phyloP scores from a whole-genome alignment of 2,113 vertebrate genomes.

The Oostethus manadensis region DNA sequence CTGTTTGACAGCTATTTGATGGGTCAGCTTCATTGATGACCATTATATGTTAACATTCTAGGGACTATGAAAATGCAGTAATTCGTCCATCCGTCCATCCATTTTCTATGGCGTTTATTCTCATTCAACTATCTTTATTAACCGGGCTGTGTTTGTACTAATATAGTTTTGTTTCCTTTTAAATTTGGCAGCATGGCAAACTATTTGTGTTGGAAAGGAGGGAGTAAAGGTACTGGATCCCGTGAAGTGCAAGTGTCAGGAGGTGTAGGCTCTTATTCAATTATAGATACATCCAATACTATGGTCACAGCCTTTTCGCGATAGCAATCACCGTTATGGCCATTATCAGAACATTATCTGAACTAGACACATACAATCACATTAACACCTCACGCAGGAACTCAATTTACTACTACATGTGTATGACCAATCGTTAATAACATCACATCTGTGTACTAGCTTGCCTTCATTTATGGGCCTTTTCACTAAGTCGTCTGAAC shows the following conservation, averaged over 20 bases:
- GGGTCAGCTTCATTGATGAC: no score
- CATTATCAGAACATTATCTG: neutral
- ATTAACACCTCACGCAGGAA: slow-evolving; percentile 17
- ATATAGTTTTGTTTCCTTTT: no score
- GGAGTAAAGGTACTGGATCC: no score
- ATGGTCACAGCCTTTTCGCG: slow-evolving; percentile 7
- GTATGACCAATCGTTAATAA: slow-evolving; percentile 64
- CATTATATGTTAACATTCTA: no score
- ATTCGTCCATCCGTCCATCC: no score
- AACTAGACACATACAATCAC: slow-evolving; percentile 21
- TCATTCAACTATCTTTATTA: no score
- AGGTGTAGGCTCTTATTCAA: neutral
- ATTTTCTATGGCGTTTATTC: no score
- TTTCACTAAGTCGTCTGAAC: slow-evolving; percentile 33
- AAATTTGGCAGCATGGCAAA: no score
- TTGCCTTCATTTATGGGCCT: slow-evolving; percentile 32
- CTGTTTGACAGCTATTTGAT: no score
- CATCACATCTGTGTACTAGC: slow-evolving; percentile 47
- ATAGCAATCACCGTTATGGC: slow-evolving; percentile 17
- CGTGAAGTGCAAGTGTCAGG: neutral
- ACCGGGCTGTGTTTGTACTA: no score
- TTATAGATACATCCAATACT: neutral
- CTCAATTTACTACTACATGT: slow-evolving; percentile 57
- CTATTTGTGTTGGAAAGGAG: neutral
- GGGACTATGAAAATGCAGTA: no score